These are phyloP conservation scores for Buathra laborator DNA, from an alignment of 2,888 invertebrate species.

Conservation along the genomic window DNA sequence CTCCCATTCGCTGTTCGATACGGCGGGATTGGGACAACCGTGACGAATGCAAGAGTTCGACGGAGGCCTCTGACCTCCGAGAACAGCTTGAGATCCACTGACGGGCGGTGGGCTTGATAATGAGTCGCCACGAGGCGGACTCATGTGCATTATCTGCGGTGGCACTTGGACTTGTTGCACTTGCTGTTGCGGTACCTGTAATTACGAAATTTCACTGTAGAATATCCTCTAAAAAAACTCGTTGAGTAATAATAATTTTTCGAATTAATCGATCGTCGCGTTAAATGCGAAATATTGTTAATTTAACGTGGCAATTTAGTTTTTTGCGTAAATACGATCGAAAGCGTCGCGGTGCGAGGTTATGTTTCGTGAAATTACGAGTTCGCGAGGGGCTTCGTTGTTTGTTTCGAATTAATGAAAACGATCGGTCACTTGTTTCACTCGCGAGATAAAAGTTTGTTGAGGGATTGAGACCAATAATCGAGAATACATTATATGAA, in stretches of 20 bases:
- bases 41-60: slow-evolving; percentile 91
- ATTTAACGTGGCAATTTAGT: neutral
- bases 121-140: slow-evolving; percentile 79
- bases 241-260: neutral
- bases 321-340: too few species aligned
- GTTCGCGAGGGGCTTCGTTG: too few species aligned
- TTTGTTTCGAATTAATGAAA: too few species aligned
- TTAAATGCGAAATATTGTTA: neutral
- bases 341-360: too few species aligned
- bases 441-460: too few species aligned
- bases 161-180: slow-evolving; percentile 80
- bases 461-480: too few species aligned
- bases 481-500: too few species aligned
- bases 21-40: slow-evolving; percentile 96
- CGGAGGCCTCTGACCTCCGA: slow-evolving; percentile 79
- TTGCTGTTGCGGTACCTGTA: slow-evolving; percentile 80
- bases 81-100: slow-evolving; percentile 76
- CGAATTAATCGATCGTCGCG: neutral
- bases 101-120: slow-evolving; percentile 81
- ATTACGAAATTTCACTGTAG: neutral
- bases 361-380: too few species aligned
- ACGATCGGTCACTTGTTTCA: too few species aligned
- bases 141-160: slow-evolving; percentile 84
- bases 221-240: neutral
- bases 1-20: slow-evolving; percentile 97